Base-by-base conservation (phyloP, 2,113 vertebrate genomes). In the Indicator maculatus region DNA sequence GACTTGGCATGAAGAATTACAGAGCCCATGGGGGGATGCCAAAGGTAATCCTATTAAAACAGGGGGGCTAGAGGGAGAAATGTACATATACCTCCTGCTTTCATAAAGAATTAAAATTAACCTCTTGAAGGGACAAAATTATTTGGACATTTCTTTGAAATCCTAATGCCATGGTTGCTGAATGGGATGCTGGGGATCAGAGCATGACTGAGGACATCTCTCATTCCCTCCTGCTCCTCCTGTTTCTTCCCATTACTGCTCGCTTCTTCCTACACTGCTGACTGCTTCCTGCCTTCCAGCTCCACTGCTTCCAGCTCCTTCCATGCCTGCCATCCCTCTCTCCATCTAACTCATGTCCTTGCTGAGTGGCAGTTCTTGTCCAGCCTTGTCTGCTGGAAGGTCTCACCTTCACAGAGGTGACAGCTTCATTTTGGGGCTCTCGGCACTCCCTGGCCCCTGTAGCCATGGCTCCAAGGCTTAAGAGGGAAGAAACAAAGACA, bases 11-110 rank as follows among this genome's bases (percentile, higher is more conserved):
- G 64, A 90, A 85, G 88, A 93, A 69, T 53, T 71, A 69, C 79
- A 82, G 59, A 79, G 66, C 31, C 66, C 33, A 30, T 13, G n/a
- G 28, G 45, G 45, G 66, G 81, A 72, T 84, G 64, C 66, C 64
- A 59, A 84, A 89, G 60, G 67, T 79, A 92, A 90, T 93, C 44
- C 50, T 84, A 60, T 78, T 84, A 92, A 55, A 82, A 83, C 12
- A 89, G 55, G 23, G 23, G 18, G 23, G 39, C 81, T 75, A 33
- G 41, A 84, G 36, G 53, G 21, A 15, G 6, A 82, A 82, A 69
- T 21, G 69, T 53, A 90, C 36, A 19, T 31, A 3, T 15, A 50
- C 26, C 27, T 70, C n/a, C 63, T 58, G 24, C 50, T 87, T 74
- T 63, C 79, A 84, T 66, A 81, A 82, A 53, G 39, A 91, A 76